Evolutionary conservation across 2,113 vertebrate genomes (phyloP).

Genomic region (Campylomormyrus tamandua): DNA sequence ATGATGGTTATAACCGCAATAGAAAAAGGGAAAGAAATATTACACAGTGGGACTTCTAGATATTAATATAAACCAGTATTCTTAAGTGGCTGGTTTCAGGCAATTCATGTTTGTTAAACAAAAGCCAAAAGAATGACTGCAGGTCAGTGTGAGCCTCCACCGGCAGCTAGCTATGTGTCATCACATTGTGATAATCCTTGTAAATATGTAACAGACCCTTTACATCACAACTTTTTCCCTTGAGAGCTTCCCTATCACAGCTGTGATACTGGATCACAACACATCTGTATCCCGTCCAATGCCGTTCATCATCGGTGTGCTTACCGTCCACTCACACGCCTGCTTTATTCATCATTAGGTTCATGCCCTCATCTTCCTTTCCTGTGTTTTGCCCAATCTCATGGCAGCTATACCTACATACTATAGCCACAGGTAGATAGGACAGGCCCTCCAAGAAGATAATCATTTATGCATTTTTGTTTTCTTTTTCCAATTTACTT

Average conservation of each 20-base stretch:
- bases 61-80: background rate
- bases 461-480: background rate
- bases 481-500: background rate
- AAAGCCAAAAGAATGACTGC: background rate
- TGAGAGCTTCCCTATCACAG: background rate
- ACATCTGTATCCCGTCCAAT: background rate
- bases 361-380: conserved; percentile 59
- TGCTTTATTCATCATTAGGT: conserved; percentile 55
- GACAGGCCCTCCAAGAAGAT: conserved; percentile 33
- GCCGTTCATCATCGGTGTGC: conserved; percentile 32
- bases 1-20: background rate
- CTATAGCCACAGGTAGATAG: conserved; percentile 63
- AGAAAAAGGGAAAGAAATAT: background rate
- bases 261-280: background rate
- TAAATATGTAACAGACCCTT: background rate
- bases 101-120: background rate
- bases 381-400: conserved; percentile 55
- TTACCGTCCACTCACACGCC: conserved; percentile 24
- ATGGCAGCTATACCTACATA: conserved; percentile 58
- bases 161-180: background rate
- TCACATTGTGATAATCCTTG: background rate
- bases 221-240: background rate
- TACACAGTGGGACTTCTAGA: background rate
- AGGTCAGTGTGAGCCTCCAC: background rate
- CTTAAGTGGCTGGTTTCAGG: background rate